Evolutionary conservation across 2,797 vertebrate species (phyloP), one percentile per base, ranked within the genome.

Genomic region (Simalia tracyae): DNA sequence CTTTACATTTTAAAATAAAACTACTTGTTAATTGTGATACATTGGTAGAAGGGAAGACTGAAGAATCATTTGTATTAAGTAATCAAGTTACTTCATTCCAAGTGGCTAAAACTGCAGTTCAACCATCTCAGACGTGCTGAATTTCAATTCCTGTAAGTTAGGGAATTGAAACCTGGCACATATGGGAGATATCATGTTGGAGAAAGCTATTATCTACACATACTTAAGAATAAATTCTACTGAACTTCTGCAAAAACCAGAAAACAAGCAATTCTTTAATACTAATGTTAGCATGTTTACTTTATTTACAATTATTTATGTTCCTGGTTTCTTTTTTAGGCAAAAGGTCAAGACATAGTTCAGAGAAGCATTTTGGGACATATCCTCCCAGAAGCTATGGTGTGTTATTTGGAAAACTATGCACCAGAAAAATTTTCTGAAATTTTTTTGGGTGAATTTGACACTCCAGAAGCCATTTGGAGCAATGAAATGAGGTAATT

Each of bases 401-500:
- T 99, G 95, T 99, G 99, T 97, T 99, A 99, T 92, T 97, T 99
- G 95, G 99, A 99, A 97, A 99, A 99, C 96, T 99, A 99, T 56
- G 99, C 99, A 92, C 97, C 99, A 8, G 99, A 99, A 92, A 99
- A 98, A 92, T 99, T 99, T 97, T 99, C 99, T 0, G 99, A 99
- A 97, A 99, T 99, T 95, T 99, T 99, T 96, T 98, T 99, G 5
- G 99, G 99, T 96, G 99, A 99, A 95, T 99, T 99, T 96, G 99
- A 99, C 93, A 99, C 99, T 24, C 99, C 99, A 2, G 99, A 99
- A 97, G 99, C 99, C 94, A 99, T 99, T 96, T 99, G 99, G 99
- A 99, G 99, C 98, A 99, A 98, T 61, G 99, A 99, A 97, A 99
- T 99, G 99, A 99, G 99, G 99, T 99, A 94, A 86, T 3, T 89